Evolutionary conservation across 2,113 vertebrate species (phyloP).

Genomic region (Globicephala melas): DNA sequence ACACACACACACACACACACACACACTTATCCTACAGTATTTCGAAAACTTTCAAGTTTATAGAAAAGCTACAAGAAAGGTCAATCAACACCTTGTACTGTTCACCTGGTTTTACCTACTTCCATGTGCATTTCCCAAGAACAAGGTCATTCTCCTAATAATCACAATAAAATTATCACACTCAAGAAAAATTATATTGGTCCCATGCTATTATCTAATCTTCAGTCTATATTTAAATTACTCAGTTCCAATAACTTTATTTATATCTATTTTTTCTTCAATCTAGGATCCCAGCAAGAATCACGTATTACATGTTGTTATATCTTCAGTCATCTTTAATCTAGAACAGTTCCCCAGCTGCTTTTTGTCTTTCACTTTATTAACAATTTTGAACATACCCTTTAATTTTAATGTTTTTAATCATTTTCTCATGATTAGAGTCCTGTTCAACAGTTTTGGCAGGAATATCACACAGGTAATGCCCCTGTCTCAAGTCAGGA

Average conservation of each 20-base stretch:
- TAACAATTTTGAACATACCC: not conserved
- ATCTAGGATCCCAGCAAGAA: not conserved
- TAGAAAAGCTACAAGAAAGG: not conserved
- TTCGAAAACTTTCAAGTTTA: not conserved
- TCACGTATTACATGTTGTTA: not conserved
- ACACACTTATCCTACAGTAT: not conserved
- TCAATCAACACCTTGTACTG: not conserved
- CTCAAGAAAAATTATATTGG: not conserved
- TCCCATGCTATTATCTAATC: not conserved
- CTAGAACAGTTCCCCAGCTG: not conserved
- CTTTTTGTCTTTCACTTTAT: not conserved
- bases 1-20: not conserved
- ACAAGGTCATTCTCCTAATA: not conserved
- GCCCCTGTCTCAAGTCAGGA: not conserved
- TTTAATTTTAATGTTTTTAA: not conserved
- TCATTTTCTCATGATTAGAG: not conserved
- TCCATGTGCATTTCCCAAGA: not conserved
- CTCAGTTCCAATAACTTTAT: not conserved
- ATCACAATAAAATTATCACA: not conserved
- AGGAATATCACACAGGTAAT: not conserved
- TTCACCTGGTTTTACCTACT: not conserved
- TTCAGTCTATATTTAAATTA: not conserved
- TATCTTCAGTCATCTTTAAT: not conserved
- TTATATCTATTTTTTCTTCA: not conserved
- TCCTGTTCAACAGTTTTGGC: not conserved